These are phyloP conservation scores for Drosophila niveifrons DNA, from an alignment of 2,888 invertebrate species.

Conservation along the genomic window DNA sequence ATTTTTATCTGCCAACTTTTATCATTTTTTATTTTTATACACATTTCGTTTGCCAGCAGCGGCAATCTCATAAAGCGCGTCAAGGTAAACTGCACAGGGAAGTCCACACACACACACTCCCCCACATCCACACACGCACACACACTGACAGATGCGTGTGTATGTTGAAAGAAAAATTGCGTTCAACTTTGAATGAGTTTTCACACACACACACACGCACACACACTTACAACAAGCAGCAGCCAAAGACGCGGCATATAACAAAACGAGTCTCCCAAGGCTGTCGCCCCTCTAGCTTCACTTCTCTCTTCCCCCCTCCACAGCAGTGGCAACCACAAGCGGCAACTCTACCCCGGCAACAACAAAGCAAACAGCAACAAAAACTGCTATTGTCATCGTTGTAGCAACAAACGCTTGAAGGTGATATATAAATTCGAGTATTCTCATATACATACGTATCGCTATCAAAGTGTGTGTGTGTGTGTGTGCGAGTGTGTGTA, in stretches of 20 bases:
- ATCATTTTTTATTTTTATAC: conserved; percentile 81
- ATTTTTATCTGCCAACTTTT: conserved; percentile 83
- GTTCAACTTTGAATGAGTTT: conserved; percentile 73
- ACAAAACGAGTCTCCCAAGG: conserved; percentile 62
- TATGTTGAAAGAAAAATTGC: conserved; percentile 67
- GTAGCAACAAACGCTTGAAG: conserved; percentile 51
- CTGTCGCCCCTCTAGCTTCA: conserved; percentile 22
- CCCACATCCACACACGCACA: conserved; percentile 9
- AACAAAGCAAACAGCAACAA: conserved; percentile 44
- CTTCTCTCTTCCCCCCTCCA: neutral
- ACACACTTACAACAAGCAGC: conserved; percentile 25
- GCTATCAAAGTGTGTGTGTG: too few relatives aligned
- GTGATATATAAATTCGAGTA: conserved; percentile 33
- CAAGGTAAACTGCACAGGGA: conserved; percentile 60
- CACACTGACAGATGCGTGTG: conserved; percentile 6
- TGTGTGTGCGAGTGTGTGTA: neutral
- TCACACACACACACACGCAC: conserved; percentile 19
- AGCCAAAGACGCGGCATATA: conserved; percentile 43
- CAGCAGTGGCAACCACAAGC: neutral
- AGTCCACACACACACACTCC: conserved; percentile 10
- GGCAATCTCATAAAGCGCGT: conserved; percentile 61
- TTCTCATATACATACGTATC: conserved; percentile 9
- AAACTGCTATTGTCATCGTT: conserved; percentile 63
- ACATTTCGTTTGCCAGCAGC: conserved; percentile 65
- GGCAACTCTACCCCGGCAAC: conserved; percentile 17